Percentiles rank a stretch among this genome's conserved stretches.
phyloP scores from a whole-genome alignment of 2,888 invertebrate species.

The Conops quadrifasciatus region DNA sequence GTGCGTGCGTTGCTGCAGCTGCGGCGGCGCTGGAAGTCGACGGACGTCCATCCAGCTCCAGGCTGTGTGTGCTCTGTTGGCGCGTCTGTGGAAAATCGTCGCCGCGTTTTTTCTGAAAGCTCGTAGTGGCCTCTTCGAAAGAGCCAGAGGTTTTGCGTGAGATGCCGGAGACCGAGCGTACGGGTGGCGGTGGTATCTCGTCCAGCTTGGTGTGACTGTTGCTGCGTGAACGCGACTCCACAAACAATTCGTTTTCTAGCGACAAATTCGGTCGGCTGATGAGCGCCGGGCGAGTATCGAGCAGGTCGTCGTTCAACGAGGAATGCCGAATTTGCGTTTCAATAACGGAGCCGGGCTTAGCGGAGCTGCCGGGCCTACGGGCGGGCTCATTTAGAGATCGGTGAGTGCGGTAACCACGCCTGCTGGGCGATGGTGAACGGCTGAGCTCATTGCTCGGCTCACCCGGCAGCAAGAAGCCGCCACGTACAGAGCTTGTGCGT shows the following conservation, averaged over 20 bases:
- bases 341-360: constrained; percentile 58
- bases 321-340: constrained; percentile 63
- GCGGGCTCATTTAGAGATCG: constrained; percentile 64
- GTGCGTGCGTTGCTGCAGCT: constrained; percentile 46
- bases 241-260: constrained; percentile 63
- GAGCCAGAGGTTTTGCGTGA: constrained; percentile 59
- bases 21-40: constrained; percentile 55
- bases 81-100: constrained; percentile 56
- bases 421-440: constrained; percentile 63
- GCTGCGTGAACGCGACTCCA: constrained; percentile 63
- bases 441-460: constrained; percentile 57
- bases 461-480: constrained; percentile 63
- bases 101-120: constrained; percentile 58
- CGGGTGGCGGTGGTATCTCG: constrained; percentile 52
- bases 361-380: constrained; percentile 43
- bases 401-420: constrained; percentile 64
- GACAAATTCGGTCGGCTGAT: constrained; percentile 60
- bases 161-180: constrained; percentile 43
- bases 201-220: constrained; percentile 64
- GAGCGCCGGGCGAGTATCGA: constrained; percentile 52
- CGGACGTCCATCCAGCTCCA: constrained; percentile 61
- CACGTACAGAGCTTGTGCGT: constrained; percentile 64
- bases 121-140: constrained; percentile 57
- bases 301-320: constrained; percentile 63
- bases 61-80: constrained; percentile 64